Percentiles rank a stretch among this genome's conserved stretches.
Conservation (phyloP, 1,140 invertebrate species). For the Eurytemora carolleeae region DNA sequence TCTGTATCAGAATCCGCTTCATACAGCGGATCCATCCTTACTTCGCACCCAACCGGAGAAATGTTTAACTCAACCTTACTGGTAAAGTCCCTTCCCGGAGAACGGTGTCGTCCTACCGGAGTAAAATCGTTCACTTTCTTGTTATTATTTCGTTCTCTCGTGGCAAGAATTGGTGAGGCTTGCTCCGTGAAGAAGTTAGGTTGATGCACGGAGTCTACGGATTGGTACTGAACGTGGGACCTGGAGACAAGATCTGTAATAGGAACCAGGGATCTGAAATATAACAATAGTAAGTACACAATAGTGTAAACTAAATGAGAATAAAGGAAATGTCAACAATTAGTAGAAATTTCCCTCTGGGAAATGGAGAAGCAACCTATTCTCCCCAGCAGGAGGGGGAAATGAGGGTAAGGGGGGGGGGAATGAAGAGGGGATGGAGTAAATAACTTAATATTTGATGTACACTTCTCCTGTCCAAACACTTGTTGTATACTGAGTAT, state of each 20-base stretch:
- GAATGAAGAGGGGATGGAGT: no score
- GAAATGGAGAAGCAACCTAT: no score
- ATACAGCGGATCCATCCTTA: background rate
- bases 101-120: background rate
- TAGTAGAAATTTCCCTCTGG: no score
- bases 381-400: no score
- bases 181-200: background rate
- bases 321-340: no score
- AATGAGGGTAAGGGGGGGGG: no score
- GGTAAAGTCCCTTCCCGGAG: no score
- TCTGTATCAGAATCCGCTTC: slow-evolving; percentile 11
- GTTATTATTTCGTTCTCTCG: background rate
- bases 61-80: background rate
- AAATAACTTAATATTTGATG: no score
- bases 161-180: background rate
- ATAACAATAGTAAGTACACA: no score
- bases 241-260: background rate
- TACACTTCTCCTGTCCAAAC: no score
- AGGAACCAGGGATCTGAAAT: background rate
- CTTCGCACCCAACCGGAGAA: background rate
- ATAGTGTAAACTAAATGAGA: no score
- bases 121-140: background rate
- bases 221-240: background rate
- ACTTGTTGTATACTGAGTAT: no score
- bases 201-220: background rate